Conservation (phyloP, 2,113 vertebrate species). For the Aegypius monachus region DNA sequence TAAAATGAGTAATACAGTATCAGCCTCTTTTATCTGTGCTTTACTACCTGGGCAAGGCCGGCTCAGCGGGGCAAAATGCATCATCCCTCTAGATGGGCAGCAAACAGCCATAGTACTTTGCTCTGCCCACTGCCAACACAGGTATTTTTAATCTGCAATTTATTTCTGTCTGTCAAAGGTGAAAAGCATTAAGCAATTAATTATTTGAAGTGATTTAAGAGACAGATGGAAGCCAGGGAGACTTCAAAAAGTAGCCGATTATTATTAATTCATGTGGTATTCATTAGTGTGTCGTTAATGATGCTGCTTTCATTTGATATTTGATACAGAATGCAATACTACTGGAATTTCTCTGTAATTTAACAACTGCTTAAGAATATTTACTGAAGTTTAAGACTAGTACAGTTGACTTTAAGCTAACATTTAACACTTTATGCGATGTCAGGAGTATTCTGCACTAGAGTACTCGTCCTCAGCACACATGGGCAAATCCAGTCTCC, state of each 20-base stretch:
- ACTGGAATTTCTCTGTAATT: slow-evolving; percentile 19
- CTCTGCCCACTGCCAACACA: not conserved
- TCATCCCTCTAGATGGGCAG: not conserved
- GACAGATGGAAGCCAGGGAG: slow-evolving; percentile 55
- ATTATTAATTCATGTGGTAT: slow-evolving; percentile 68
- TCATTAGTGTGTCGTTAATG: slow-evolving; percentile 62
- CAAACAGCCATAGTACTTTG: not conserved
- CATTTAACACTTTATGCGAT: not conserved
- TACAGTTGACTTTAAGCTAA: not conserved
- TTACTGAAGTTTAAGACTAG: not conserved
- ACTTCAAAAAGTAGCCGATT: slow-evolving; percentile 61
- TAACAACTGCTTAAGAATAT: not conserved
- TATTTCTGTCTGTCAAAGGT: slow-evolving; percentile 33
- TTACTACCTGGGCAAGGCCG: not conserved
- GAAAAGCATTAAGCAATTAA: slow-evolving; percentile 57
- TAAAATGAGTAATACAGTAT: not conserved
- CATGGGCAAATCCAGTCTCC: not conserved
- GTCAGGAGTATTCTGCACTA: not conserved
- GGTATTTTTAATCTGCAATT: not conserved
- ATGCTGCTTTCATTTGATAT: slow-evolving; percentile 45
- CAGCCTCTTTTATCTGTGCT: not conserved
- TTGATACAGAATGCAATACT: not conserved
- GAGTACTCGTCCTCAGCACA: not conserved
- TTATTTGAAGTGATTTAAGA: slow-evolving; percentile 59
- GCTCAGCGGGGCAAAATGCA: not conserved